These are phyloP conservation scores for Thamnophis sirtalis DNA, from an alignment of 2,113 vertebrate species.

Conservation along the genomic window DNA sequence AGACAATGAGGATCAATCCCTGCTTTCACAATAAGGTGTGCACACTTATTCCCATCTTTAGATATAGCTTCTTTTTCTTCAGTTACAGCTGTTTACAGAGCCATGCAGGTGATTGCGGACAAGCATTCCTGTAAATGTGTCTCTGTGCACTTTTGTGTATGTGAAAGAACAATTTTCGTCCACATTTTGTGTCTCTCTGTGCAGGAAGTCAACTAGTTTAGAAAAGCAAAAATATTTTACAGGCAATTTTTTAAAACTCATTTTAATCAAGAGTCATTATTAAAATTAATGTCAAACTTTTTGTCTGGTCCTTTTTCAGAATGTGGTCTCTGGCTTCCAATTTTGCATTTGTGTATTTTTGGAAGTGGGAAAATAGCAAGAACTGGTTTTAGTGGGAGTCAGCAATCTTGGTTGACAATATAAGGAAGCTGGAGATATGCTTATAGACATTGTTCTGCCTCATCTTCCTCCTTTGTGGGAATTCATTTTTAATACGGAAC, in stretches of 20 bases:
- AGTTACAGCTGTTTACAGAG: not conserved
- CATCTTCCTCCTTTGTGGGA: not conserved
- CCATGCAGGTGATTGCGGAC: not conserved
- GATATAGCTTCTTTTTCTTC: not conserved
- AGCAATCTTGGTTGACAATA: not conserved
- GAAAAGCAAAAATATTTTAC: not conserved
- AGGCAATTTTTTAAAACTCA: not conserved
- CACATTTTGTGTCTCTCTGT: not conserved
- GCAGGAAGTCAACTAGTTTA: not conserved
- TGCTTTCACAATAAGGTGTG: not conserved
- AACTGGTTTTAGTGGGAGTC: not conserved
- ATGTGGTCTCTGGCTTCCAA: not conserved
- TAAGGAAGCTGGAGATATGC: not conserved
- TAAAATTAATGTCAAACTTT: not conserved
- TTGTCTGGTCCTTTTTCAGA: not conserved
- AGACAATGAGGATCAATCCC: not conserved
- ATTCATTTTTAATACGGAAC: not conserved
- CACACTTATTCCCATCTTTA: not conserved
- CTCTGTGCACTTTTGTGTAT: not conserved
- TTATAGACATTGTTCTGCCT: not conserved
- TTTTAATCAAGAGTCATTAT: not conserved
- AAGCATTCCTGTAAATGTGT: not conserved
- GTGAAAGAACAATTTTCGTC: not conserved
- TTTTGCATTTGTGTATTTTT: not conserved
- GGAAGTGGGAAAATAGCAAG: not conserved